A percentile compares a stretch with the other conserved stretches of the same genome.
Conservation (phyloP, 2,888 invertebrate genomes). For the Camptogramma bilineatum region DNA sequence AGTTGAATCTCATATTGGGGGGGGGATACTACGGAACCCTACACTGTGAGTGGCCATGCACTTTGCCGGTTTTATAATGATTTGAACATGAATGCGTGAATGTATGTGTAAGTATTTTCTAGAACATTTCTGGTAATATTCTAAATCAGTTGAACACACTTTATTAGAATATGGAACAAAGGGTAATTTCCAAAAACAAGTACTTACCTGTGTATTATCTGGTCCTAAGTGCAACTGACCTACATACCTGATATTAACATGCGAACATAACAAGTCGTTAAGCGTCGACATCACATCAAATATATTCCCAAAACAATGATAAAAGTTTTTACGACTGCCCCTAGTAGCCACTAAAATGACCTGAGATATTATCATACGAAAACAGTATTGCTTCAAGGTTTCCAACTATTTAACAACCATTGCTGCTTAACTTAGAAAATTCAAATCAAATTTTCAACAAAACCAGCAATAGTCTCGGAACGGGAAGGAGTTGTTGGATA, state of each 20-base stretch:
- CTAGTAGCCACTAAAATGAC: conserved; percentile 31
- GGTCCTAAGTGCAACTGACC: conserved; percentile 24
- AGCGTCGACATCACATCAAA: conserved; percentile 41
- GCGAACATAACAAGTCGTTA: conserved; percentile 38
- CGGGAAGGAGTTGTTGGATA: not conserved
- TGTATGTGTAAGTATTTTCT: too few relatives aligned
- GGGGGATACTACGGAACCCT: too few relatives aligned
- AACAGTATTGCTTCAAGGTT: conserved; percentile 7
- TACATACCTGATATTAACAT: conserved; percentile 34
- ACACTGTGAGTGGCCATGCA: too few relatives aligned
- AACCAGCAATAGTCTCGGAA: conserved; percentile 2
- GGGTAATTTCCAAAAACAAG: too few relatives aligned
- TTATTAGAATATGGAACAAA: too few relatives aligned
- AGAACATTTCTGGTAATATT: too few relatives aligned
- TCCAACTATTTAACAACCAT: not conserved
- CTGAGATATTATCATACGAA: conserved; percentile 33
- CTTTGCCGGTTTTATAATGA: too few relatives aligned
- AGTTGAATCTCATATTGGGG: too few relatives aligned
- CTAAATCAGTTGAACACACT: too few relatives aligned
- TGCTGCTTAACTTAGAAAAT: not conserved
- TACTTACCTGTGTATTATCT: not conserved
- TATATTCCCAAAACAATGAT: conserved; percentile 43
- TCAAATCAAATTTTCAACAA: not conserved
- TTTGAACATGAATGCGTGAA: too few relatives aligned
- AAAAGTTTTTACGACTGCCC: conserved; percentile 42